Evolutionary conservation across 92 coral and sea anemone genomes (phyloP), one percentile per base, ranked within the genome.

Genomic region (Parazoanthus atlanticus): DNA sequence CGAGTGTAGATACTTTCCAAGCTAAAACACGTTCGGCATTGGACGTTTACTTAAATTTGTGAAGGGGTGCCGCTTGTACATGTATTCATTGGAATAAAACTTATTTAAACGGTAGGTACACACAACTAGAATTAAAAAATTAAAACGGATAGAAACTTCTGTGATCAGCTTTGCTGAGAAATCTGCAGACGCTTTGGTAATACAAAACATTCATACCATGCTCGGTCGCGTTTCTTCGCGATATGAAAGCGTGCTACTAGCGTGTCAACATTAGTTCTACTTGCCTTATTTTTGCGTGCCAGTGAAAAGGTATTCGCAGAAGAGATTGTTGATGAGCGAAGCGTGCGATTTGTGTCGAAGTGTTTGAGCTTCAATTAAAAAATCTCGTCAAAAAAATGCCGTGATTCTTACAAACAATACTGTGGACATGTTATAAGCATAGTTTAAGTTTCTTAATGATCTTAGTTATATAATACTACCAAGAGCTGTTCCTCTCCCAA

Each of bases 301-400:
- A 67, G 74, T 67, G 74, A 67, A 67, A 67, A n/a, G 74, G 74
- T 67, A 32, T 67, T 67, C 30, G 25, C 74, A 67, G 30, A 67
- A 67, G 32, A 67, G 74, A 67, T 67, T 67, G n/a, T 67, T 67
- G 12, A 67, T 67, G 74, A 67, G 29, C 74, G 74, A 67, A 32
- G 74, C 15, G 74, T 67, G 74, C 74, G 9, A 25, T 67, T 67
- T 67, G 74, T 67, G 74, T 67, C 74, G 9, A 67, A 67, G 74
- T 67, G 74, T 67, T 67, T 67, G 6, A 67, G 15, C 74, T 67
- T 67, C 74, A 67, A n/a, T n/a, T n/a, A n/a, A 67, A 32, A 67
- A 67, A 5, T 25, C 1, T 49, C 56, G 10, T 43, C 56, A 49
- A 43, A 7, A 7, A 43, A 43, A 43, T 43, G 49, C 10, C 49